Evolutionary conservation across 2,113 vertebrate genomes (phyloP), one percentile per base, ranked within the genome.

Genomic region (Oncorhynchus kisutch): DNA sequence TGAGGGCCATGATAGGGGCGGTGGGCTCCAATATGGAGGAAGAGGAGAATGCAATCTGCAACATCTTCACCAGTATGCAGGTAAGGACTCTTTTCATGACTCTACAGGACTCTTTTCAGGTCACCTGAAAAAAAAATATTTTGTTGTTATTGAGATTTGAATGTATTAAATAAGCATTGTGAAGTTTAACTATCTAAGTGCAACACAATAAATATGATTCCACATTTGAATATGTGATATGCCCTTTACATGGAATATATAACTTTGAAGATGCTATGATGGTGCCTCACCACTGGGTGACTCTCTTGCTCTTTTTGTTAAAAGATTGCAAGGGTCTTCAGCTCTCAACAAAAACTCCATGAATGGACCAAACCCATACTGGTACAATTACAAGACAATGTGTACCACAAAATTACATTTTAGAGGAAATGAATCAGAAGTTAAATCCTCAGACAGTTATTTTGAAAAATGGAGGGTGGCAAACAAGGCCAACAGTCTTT

Each of bases 1-100:
- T 99, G 69, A 96, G 96, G 83, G 94, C 95, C 8, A 95, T 97
- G 96, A 95, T 97, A 0, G 95, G 96, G 79, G 97, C 98, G 88
- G 97, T 99, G 79, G 92, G 89, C 39, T 89, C 93, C 82, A 99
- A 97, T 0, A 96, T 96, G 0, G 94, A 94, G 0, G 96, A 97
- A 68, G 96, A 98, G 71, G 96, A 96, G 84, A 94, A 86, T 0
- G 94, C 96, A 65, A 98, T 99, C 88, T 96, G 96, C 24, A 91
- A 92, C 1, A 94, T 97, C 16, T 98, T 97, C 67, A 87, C 93
- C 87, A 95, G 88, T 86, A 92, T 97, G 94, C 96, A 97, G 97
- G 96, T 97, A 39, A 68, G 16, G 59, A 22, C 59, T n/a, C 16
- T 27, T 27, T 27, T 27, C 27, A 27, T 2, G 25, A 77, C n/a